Percentiles rank a stretch among this genome's conserved stretches.
These are phyloP conservation scores for Trimorus sp. DNA, from an alignment of 2,888 invertebrate genomes.

Conservation along the genomic window DNA sequence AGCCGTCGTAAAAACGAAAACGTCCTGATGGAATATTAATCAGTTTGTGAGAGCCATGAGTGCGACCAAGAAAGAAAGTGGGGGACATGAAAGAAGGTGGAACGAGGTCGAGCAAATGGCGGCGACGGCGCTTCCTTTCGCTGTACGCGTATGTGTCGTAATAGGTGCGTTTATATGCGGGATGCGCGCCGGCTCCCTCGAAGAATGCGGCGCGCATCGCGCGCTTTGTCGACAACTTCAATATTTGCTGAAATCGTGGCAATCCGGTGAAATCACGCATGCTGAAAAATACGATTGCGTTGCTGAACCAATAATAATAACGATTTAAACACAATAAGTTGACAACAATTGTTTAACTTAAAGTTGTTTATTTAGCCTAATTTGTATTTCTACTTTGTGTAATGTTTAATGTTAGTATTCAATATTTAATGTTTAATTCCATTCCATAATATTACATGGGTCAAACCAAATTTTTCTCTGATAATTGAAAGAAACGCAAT, in stretches of 20 bases:
- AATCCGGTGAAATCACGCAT: conserved; percentile 69
- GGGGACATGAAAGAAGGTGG: conserved; percentile 60
- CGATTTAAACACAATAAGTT: not conserved
- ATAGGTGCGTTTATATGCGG: conserved; percentile 63
- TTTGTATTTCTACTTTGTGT: no score
- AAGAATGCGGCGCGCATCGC: conserved; percentile 72
- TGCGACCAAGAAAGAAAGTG: conserved; percentile 45
- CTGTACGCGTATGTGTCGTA: conserved; percentile 61
- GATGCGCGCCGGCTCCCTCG: conserved; percentile 59
- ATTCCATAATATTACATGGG: no score
- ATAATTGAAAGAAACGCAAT: no score
- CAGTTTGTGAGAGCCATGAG: conserved; percentile 39
- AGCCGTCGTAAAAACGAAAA: conserved; percentile 17
- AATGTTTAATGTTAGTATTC: no score
- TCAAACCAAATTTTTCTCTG: no score
- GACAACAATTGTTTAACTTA: not conserved
- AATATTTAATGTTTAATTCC: no score
- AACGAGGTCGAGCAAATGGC: conserved; percentile 68
- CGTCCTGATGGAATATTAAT: conserved; percentile 51
- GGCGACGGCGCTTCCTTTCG: conserved; percentile 55
- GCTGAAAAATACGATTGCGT: conserved; percentile 67
- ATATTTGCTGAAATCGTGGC: conserved; percentile 76
- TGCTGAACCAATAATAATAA: not conserved
- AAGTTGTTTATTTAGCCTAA: no score
- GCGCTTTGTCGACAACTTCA: conserved; percentile 74